Base-by-base conservation (phyloP, 2,888 invertebrate species). In the Melieria picta region DNA sequence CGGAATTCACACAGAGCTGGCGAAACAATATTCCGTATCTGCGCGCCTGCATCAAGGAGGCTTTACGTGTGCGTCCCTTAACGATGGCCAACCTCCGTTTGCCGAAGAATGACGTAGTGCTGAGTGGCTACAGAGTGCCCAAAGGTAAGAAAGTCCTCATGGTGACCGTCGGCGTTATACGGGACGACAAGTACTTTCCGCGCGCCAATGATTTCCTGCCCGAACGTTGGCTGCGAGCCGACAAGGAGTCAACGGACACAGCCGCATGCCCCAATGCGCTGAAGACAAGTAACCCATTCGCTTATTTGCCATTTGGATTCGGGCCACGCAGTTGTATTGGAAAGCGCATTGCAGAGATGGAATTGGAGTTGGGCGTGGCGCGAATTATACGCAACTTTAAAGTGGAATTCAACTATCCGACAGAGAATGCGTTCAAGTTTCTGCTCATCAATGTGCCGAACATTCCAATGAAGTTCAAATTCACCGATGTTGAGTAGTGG, bases 21-120 rank as follows among this genome's bases (percentile, higher is more conserved):
- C 90, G 73, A 47, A 86, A 87, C 45, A 84, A 89, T 65, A 87
- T 90, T 77, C 89, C 90, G 0, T 94, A 92, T 81, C 81, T 94
- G 16, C 90, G 90, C 76, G 93, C 93, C 1, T 93, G 93, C 80
- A 89, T 94, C 30, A 94, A 93, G 81, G 94, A 94, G 84, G 89
- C 91, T 0, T 83, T 93, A 56, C 88, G 94, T 77, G 76, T 92
- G 9, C 88, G 89, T 75, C 91, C 92, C 0, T 89, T 92, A 0
- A 89, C 89, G 0, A 86, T 89, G 7, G 92, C 90, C 0, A 92
- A 90, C 79, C 82, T 90, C 42, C 88, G 93, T 74, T 83, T 87
- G 65, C 86, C 90, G 68, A 86, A 87, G 0, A 89, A 89, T 72
- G 91, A 93, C 75, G 86, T 91, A 50, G 88, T 90, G 45, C 80